These are phyloP conservation scores for Indicator indicator DNA, from an alignment of 2,113 vertebrate species.

Conservation along the genomic window DNA sequence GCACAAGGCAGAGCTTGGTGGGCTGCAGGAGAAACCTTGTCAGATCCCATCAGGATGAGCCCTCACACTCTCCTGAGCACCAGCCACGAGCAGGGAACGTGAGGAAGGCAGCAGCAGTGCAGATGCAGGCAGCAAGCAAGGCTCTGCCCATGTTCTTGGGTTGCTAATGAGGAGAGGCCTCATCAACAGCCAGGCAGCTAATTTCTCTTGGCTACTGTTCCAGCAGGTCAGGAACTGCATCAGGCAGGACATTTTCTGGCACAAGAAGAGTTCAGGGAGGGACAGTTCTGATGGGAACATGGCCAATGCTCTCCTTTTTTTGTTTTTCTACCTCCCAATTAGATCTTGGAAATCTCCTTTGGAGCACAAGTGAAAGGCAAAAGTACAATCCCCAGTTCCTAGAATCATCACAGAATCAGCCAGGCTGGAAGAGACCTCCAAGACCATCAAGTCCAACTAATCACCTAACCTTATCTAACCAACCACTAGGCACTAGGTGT, in stretches of 20 bases:
- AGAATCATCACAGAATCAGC: too few relatives aligned
- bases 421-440: too few relatives aligned
- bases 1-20: neutral
- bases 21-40: slow-evolving; percentile 15
- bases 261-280: neutral
- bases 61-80: neutral
- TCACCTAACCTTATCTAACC: too few relatives aligned
- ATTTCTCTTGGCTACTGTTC: slow-evolving; percentile 13
- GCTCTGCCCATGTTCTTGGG: neutral
- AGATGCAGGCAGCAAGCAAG: neutral
- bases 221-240: neutral
- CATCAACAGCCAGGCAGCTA: neutral
- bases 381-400: accelerated
- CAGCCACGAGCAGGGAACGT: neutral
- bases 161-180: slow-evolving; percentile 45
- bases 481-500: too few relatives aligned
- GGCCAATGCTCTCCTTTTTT: neutral
- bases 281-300: neutral
- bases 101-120: neutral
- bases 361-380: accelerated
- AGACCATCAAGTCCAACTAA: too few relatives aligned
- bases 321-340: neutral
- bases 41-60: neutral
- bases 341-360: neutral
- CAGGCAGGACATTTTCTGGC: neutral